These are phyloP conservation scores for Campopleginae sp. DNA, from an alignment of 2,888 invertebrate genomes.

Conservation along the genomic window DNA sequence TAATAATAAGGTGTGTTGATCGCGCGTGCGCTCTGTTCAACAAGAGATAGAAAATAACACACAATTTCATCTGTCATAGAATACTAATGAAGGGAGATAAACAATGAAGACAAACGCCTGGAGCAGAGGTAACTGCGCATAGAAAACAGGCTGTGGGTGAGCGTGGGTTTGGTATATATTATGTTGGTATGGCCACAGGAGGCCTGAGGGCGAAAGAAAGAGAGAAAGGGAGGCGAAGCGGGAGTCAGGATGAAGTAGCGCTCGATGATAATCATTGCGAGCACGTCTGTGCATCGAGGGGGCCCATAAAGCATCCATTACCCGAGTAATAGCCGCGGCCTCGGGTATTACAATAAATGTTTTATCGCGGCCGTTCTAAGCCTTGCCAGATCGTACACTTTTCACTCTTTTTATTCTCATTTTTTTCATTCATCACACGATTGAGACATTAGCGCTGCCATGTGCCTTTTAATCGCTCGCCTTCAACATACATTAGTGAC, in stretches of 20 bases:
- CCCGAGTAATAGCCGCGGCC: slow-evolving; percentile 65
- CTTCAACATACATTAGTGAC: slow-evolving; percentile 6
- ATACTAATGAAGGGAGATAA: slow-evolving; percentile 66
- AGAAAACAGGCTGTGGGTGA: slow-evolving; percentile 62
- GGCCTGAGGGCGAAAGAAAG: slow-evolving; percentile 48
- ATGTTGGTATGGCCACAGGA: slow-evolving; percentile 47
- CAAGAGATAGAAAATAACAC: slow-evolving; percentile 62
- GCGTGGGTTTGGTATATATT: slow-evolving; percentile 64
- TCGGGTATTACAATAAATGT: slow-evolving; percentile 68
- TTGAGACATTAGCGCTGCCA: slow-evolving; percentile 68
- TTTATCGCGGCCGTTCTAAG: slow-evolving; percentile 65
- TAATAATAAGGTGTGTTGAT: slow-evolving; percentile 45
- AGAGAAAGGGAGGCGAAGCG: slow-evolving; percentile 31
- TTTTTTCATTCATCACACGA: slow-evolving; percentile 50
- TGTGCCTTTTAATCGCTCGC: slow-evolving; percentile 53
- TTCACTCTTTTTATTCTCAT: not conserved
- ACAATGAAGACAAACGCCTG: slow-evolving; percentile 65
- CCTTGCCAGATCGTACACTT: slow-evolving; percentile 28
- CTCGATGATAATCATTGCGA: slow-evolving; percentile 69
- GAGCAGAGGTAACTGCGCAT: slow-evolving; percentile 51
- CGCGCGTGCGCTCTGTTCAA: slow-evolving; percentile 43
- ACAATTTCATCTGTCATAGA: slow-evolving; percentile 66
- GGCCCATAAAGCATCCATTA: slow-evolving; percentile 69
- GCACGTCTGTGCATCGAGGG: slow-evolving; percentile 66
- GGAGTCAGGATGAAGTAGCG: slow-evolving; percentile 63